phyloP scores from a whole-genome alignment of 2,797 vertebrate species.

The Catamblyrhynchus diadema region DNA sequence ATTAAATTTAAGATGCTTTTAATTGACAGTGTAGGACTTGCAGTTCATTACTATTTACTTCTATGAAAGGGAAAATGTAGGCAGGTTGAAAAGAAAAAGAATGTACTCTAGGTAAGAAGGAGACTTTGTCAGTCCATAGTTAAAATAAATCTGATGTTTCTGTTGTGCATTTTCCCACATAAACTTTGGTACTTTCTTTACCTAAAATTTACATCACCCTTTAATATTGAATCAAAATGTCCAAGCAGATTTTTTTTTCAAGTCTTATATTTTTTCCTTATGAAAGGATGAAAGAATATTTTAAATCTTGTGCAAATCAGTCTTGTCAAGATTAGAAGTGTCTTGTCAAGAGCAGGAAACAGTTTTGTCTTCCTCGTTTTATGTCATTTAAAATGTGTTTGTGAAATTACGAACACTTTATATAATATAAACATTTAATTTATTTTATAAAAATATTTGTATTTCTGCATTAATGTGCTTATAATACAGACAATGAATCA shows the following conservation, averaged over 20 bases:
- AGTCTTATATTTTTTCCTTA: not conserved
- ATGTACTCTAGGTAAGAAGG: not conserved
- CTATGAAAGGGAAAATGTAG: not conserved
- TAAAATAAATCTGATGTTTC: conserved; percentile 23
- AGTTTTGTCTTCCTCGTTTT: not conserved
- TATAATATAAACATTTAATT: not conserved
- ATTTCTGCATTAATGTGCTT: not conserved
- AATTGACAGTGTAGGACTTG: not conserved
- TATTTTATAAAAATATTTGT: not conserved
- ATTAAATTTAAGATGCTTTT: conserved; percentile 35
- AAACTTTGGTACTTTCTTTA: not conserved
- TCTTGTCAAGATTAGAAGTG: not conserved
- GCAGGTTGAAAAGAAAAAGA: not conserved
- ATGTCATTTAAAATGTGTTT: not conserved
- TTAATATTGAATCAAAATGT: not conserved
- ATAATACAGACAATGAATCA: not conserved
- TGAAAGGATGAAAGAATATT: not conserved
- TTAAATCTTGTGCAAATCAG: not conserved
- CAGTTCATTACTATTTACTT: not conserved
- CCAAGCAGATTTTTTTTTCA: not conserved
- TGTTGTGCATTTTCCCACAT: not conserved
- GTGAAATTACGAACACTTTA: not conserved
- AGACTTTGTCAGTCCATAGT: not conserved
- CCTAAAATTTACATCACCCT: not conserved
- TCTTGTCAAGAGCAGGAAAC: not conserved